Percentiles rank a stretch among this genome's conserved stretches.
phyloP scores from a whole-genome alignment of 2,113 vertebrate genomes.

The Carassius gibelio region DNA sequence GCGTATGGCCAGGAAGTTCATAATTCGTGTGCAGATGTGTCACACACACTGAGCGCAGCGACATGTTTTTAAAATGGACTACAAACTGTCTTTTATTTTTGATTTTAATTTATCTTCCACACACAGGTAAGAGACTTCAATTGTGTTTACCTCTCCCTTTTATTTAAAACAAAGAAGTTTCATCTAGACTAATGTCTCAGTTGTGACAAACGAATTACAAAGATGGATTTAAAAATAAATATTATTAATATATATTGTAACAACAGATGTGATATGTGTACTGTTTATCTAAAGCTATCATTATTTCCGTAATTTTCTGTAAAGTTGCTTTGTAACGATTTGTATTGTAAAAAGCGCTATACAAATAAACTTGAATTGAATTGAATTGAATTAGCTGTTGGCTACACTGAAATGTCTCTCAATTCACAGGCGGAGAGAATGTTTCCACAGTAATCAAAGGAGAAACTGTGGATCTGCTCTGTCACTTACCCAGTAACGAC shows the following conservation, averaged over 20 bases:
- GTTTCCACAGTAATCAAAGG: conserved; percentile 1
- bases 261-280: background rate
- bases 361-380: too few relatives aligned
- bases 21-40: background rate
- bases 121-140: conserved; percentile 23
- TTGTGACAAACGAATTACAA: background rate
- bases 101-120: background rate
- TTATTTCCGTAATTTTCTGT: too few relatives aligned
- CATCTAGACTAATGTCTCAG: background rate
- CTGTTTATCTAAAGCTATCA: background rate
- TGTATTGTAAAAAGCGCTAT: too few relatives aligned
- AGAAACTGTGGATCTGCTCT: conserved; percentile 22
- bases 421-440: background rate
- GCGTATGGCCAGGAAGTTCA: background rate
- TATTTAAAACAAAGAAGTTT: background rate
- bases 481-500: background rate
- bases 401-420: background rate
- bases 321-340: too few relatives aligned
- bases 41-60: background rate
- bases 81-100: background rate
- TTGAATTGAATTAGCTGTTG: background rate
- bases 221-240: background rate
- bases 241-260: background rate
- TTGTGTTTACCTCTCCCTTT: background rate
- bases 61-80: background rate